A percentile compares a stretch with the other conserved stretches of the same genome.
Evolutionary conservation across 2,113 vertebrate species (phyloP).

Genomic region (Eleginops maclovinus): DNA sequence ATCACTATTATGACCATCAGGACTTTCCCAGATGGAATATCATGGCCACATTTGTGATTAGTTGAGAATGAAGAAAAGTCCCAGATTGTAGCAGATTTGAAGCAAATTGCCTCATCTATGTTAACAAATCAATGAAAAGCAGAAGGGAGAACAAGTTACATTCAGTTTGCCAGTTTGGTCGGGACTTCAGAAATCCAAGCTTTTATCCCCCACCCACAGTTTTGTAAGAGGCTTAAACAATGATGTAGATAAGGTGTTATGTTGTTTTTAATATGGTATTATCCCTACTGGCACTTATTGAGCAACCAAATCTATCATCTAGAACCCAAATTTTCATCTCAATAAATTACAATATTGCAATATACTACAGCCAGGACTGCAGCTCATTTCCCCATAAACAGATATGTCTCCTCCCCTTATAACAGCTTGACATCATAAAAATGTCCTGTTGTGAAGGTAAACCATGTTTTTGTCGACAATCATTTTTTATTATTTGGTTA

Average conservation of each 20-base stretch:
- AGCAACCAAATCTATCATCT: constrained; percentile 32
- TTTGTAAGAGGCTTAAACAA: constrained; percentile 31
- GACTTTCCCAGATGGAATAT: constrained; percentile 53
- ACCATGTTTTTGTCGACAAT: no score
- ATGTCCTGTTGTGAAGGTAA: not conserved
- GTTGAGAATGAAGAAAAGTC: constrained; percentile 44
- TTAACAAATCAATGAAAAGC: constrained; percentile 47
- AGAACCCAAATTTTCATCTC: constrained; percentile 34
- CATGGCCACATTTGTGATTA: constrained; percentile 70
- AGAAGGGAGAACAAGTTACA: constrained; percentile 22
- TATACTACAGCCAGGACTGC: constrained; percentile 62
- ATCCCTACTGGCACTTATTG: constrained; percentile 33
- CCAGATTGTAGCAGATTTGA: constrained; percentile 53
- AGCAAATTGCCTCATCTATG: constrained; percentile 42
- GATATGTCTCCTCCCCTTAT: constrained; percentile 11
- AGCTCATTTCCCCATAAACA: constrained; percentile 34
- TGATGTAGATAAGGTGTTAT: constrained; percentile 40
- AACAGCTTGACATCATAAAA: constrained; percentile 16
- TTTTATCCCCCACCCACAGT: constrained; percentile 33
- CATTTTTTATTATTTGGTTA: no score
- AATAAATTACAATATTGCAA: no score
- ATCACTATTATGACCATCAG: constrained; percentile 49
- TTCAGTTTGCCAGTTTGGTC: constrained; percentile 37
- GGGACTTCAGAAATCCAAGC: constrained; percentile 49
- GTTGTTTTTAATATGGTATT: constrained; percentile 25